Percentiles rank a stretch among this genome's conserved stretches.
phyloP scores from a whole-genome alignment of 2,113 vertebrate species.

The Hemiscyllium ocellatum region DNA sequence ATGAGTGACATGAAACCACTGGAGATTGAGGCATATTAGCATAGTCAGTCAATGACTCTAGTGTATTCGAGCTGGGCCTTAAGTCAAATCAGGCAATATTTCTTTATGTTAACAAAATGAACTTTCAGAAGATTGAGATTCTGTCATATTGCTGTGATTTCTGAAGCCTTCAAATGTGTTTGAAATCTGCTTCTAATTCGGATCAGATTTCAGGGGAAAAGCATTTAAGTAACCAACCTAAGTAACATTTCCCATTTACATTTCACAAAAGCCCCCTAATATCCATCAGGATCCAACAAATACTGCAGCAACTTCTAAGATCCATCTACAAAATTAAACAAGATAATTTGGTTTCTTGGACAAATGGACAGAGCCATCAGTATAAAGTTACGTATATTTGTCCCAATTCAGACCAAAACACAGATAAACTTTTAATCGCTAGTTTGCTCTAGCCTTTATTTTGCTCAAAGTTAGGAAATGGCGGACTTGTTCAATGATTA shows the following conservation, averaged over 20 bases:
- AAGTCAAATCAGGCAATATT: constrained; percentile 14
- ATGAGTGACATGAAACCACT: constrained; percentile 17
- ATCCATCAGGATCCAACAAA: not conserved
- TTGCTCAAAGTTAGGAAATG: not conserved
- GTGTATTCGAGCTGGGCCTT: not conserved
- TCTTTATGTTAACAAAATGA: not conserved
- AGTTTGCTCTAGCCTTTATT: not conserved
- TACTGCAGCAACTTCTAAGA: not conserved
- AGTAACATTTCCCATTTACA: not conserved
- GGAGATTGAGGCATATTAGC: not conserved
- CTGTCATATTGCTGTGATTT: not conserved
- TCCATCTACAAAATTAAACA: not conserved
- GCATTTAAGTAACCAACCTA: not conserved
- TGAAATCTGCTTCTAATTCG: not conserved
- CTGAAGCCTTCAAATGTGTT: not conserved
- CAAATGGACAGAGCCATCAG: not conserved
- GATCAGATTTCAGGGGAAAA: not conserved
- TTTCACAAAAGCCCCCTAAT: not conserved
- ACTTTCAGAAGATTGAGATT: not conserved
- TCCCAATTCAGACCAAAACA: not conserved
- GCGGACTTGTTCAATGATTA: not conserved
- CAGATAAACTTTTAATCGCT: not conserved
- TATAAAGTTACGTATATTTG: not conserved
- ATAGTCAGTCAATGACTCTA: constrained; percentile 1
- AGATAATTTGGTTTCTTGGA: not conserved